Percentiles rank a stretch among this genome's conserved stretches.
Conservation (phyloP, 2,797 vertebrate species). For the Gephyroberyx darwinii region DNA sequence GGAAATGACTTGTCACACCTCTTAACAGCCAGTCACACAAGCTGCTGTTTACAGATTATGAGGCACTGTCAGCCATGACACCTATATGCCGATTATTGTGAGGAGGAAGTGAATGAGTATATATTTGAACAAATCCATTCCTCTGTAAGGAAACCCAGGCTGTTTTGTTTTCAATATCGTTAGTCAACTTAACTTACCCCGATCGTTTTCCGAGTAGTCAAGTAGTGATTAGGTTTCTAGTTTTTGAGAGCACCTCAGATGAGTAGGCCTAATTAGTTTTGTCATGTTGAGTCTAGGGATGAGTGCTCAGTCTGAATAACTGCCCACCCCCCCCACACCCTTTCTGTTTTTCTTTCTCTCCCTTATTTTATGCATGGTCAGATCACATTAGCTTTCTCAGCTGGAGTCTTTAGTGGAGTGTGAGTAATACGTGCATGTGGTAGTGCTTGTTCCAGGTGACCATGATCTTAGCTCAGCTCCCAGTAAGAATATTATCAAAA, state of each 20-base stretch:
- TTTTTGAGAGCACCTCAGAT: slow-evolving; percentile 46
- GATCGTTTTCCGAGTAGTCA: slow-evolving; percentile 18
- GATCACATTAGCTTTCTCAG: slow-evolving; percentile 73
- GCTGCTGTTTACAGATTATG: not conserved
- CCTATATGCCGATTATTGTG: slow-evolving; percentile 27
- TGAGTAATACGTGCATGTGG: slow-evolving; percentile 64
- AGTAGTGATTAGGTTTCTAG: slow-evolving; percentile 37
- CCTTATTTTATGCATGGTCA: slow-evolving; percentile 75
- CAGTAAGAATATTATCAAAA: slow-evolving; percentile 51
- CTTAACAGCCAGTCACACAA: no score
- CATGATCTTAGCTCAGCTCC: slow-evolving; percentile 40
- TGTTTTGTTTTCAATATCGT: not conserved
- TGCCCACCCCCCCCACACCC: slow-evolving; percentile 5
- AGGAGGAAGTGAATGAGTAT: slow-evolving; percentile 3
- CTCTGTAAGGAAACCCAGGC: not conserved
- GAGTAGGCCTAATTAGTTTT: slow-evolving; percentile 60
- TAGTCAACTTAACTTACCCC: slow-evolving; percentile 4
- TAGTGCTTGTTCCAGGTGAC: slow-evolving; percentile 64
- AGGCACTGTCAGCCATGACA: slow-evolving; percentile 10
- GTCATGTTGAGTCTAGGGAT: slow-evolving; percentile 50
- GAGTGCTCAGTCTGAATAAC: slow-evolving; percentile 59
- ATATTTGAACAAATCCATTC: slow-evolving; percentile 7
- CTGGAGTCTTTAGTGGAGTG: slow-evolving; percentile 62
- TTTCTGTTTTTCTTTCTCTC: slow-evolving; percentile 44
- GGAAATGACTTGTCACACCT: not conserved